Evolutionary conservation across 1,140 invertebrate species (phyloP).

Genomic region (Solen grandis): DNA sequence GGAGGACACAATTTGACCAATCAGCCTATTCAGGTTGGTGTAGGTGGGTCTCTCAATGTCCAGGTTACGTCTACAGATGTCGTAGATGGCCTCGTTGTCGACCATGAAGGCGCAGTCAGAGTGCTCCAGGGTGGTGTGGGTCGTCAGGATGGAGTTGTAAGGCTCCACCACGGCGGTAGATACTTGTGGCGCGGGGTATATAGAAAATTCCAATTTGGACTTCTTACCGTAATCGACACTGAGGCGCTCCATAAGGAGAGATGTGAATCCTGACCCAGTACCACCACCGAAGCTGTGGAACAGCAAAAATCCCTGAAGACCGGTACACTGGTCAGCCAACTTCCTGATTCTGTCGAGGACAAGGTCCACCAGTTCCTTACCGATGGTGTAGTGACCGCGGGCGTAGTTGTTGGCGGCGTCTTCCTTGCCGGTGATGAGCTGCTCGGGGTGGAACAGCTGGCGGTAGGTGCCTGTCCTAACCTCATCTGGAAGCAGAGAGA

Average conservation of each 20-base stretch:
- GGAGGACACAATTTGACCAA: too few relatives aligned
- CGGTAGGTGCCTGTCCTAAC: too few relatives aligned
- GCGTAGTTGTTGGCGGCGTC: constrained; percentile 65
- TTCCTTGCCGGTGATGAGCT: constrained; percentile 79
- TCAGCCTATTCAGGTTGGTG: too few relatives aligned
- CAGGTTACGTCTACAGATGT: constrained; percentile 84
- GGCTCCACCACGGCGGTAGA: constrained; percentile 80
- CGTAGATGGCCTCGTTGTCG: constrained; percentile 77
- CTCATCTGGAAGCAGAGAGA: too few relatives aligned
- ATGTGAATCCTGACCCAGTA: constrained; percentile 89
- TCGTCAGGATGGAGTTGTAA: constrained; percentile 80
- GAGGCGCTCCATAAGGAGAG: constrained; percentile 92
- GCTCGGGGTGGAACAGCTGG: too few relatives aligned
- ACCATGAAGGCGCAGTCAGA: constrained; percentile 91
- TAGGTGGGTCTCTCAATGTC: constrained; percentile 87
- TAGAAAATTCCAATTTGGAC: constrained; percentile 91
- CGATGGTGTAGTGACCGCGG: too few relatives aligned
- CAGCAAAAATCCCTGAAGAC: constrained; percentile 72
- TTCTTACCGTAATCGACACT: constrained; percentile 95
- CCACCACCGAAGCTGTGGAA: constrained; percentile 70
- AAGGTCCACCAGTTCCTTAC: too few relatives aligned
- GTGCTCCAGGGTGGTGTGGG: constrained; percentile 86
- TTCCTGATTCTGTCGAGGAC: constrained; percentile 67
- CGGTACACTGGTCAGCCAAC: constrained; percentile 70
- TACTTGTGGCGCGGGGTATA: constrained; percentile 93